phyloP scores from a whole-genome alignment of 2,113 vertebrate species.

The Psilopogon haemacephalus region DNA sequence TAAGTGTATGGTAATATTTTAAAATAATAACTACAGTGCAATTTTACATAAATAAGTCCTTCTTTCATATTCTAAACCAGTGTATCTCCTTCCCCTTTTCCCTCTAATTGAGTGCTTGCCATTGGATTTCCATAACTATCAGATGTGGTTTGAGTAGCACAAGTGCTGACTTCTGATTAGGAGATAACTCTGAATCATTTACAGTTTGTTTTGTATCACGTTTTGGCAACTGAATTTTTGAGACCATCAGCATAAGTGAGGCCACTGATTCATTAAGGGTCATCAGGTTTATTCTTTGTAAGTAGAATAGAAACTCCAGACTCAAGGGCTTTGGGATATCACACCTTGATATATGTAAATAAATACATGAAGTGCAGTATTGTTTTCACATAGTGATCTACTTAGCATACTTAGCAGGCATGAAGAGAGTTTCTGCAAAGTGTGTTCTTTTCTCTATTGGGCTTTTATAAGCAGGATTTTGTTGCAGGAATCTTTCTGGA shows the following conservation, averaged over 20 bases:
- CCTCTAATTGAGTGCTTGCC: neutral
- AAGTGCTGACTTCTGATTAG: neutral
- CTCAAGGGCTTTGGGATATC: neutral
- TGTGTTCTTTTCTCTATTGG: neutral
- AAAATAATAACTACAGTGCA: neutral
- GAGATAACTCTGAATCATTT: neutral
- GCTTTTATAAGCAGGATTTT: neutral
- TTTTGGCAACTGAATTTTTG: neutral
- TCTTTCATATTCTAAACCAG: neutral
- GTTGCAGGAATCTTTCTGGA: neutral
- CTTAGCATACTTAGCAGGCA: neutral
- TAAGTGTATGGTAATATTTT: neutral
- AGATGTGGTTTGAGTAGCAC: neutral
- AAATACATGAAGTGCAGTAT: neutral
- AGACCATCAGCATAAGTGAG: neutral
- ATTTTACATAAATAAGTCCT: neutral
- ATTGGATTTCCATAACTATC: neutral
- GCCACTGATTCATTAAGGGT: neutral
- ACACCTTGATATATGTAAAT: neutral
- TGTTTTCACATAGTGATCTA: neutral
- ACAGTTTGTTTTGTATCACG: neutral
- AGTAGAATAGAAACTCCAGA: neutral
- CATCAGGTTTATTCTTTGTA: neutral
- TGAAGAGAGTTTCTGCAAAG: neutral
- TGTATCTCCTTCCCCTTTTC: neutral